Base-by-base conservation (phyloP, 37 sponge, comb jelly and placozoan species). In the Crambe crambe region DNA sequence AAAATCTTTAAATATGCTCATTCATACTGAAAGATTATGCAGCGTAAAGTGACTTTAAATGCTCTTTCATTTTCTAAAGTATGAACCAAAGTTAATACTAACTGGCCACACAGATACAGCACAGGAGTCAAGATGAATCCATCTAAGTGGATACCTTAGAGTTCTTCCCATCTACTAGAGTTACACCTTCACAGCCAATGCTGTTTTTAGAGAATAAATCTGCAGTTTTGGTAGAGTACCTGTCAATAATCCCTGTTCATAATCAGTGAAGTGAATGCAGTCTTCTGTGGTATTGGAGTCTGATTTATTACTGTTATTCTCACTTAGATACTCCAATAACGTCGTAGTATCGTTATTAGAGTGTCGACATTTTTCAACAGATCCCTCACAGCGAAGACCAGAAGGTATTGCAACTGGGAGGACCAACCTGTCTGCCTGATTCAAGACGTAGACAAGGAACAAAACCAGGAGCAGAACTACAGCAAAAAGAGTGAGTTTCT, bases 381-480 rank as follows among this genome's bases (percentile, higher is more conserved):
- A 31, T 22, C 23, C 39, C 2, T 76, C 41, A 47, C 95, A 95
- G 9, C 92, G 59, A 75, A 95, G 81, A 0, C 95, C 95, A 42
- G 78, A 76, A 34, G 95, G 95, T 10, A 90, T 86, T 37, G 87
- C 72, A 3, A 95, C 95, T n/a, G 91, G 77, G 22, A 95, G 78
- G 8, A 95, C 91, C 20, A 87, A 86, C 21, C 91, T 75, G 69
- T 95, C 95, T 1, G 95, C 95, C 47, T 95, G 95, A 62, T 95
- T 95, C 37, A 95, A 85, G 8, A 95, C 86, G 68, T 87, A 95
- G 20, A 95, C 40, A 29, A 76, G 23, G 51, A 90, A 58, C 18
- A 95, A 82, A 6, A 90, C 81, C 2, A 87, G 0, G 37, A 95
- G 83, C 37, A 87, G 39, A 10, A 81, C 69, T 1, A 93, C 40